Base-by-base conservation (phyloP, 2,888 invertebrate genomes). In the Erebia palarica region DNA sequence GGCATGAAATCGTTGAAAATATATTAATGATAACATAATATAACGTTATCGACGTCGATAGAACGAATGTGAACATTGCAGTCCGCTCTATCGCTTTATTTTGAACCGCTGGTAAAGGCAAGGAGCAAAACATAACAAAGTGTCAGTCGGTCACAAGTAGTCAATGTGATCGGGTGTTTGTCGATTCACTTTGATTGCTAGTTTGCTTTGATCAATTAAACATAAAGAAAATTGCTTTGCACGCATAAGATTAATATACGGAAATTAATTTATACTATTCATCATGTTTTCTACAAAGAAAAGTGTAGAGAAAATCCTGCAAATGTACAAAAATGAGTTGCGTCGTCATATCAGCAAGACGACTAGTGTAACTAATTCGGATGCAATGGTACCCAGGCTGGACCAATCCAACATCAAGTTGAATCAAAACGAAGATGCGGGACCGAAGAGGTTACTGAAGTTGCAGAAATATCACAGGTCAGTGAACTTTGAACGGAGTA, bases 331-430 rank as follows among this genome's bases (percentile, higher is more conserved):
- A 80, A 89, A 90, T 79, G 93, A 93, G 78, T 80, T 93, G 68
- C 88, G 91, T 78, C 87, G 94, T 74, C 90, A 92, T 73, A 95
- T 95, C 77, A 94, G 94, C 85, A 95, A 94, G 86, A 95, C 95
- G 0, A 94, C 94, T 18, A 94, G 94, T 81, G 94, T 94, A 63
- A 94, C 94, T 14, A 95, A 95, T 82, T 95, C 94, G 67, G 95
- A 95, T 80, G 93, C 94, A 27, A 94, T 95, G 89, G 90, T 91
- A 14, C 91, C 94, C 0, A 88, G 94, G 69, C 86, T 94, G 65
- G 93, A 93, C 74, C 92, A 91, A 76, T 79, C 86, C 14, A 79
- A 83, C 14, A 80, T 82, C 68, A 89, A 87, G 75, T 78, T 83
- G 14, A 84, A 83, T 11, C 86, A 85, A 75, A 84, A 75, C 67